Conservation (phyloP, 2,888 invertebrate species). For the Hylaea fasciaria region DNA sequence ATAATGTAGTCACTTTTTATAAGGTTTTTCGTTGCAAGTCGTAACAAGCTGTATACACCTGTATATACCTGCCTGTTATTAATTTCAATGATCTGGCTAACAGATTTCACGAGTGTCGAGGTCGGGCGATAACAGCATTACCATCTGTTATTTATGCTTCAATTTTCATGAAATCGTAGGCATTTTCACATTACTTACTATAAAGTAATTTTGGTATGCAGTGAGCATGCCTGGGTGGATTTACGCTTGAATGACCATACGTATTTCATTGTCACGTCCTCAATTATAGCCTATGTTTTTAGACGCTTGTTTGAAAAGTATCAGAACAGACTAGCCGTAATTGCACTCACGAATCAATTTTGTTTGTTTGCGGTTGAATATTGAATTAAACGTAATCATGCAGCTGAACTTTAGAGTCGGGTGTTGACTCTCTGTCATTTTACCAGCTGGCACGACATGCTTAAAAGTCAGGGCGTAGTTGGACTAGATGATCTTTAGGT, state of each 20-base stretch:
- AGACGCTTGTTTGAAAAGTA: no score
- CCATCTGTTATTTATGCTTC: slow-evolving; percentile 17
- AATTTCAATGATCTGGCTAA: slow-evolving; percentile 36
- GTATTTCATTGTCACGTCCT: background rate
- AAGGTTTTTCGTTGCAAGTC: slow-evolving; percentile 23
- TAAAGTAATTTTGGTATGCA: no score
- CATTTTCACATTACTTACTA: no score
- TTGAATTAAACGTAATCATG: slow-evolving; percentile 4
- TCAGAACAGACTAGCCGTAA: no score
- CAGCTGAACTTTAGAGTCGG: slow-evolving; percentile 50
- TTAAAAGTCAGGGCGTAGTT: slow-evolving; percentile 46
- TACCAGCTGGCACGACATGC: slow-evolving; percentile 40
- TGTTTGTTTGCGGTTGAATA: background rate
- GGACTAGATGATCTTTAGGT: slow-evolving; percentile 23
- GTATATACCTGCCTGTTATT: slow-evolving; percentile 23
- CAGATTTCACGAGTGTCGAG: slow-evolving; percentile 51
- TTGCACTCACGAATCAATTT: background rate
- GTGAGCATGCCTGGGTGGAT: background rate
- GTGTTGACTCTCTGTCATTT: slow-evolving; percentile 40
- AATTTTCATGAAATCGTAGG: background rate
- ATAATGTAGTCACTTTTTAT: slow-evolving; percentile 48
- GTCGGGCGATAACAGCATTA: slow-evolving; percentile 44
- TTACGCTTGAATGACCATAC: background rate
- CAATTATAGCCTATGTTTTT: no score
- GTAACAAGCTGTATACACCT: slow-evolving; percentile 30